These are phyloP conservation scores for Leptosomus discolor DNA, from an alignment of 2,113 vertebrate genomes.

Conservation along the genomic window DNA sequence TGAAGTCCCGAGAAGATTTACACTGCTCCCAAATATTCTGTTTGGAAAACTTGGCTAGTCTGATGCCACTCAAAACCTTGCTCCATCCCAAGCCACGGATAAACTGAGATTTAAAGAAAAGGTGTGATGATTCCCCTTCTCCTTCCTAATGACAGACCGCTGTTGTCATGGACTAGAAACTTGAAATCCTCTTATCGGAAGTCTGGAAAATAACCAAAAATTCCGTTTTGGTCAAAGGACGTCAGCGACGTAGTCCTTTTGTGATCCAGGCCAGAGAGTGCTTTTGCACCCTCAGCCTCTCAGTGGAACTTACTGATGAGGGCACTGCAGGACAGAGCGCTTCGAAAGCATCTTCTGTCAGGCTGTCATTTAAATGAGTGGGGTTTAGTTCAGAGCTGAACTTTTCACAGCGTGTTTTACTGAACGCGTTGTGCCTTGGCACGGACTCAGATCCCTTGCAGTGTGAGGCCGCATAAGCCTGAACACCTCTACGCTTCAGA, in stretches of 20 bases:
- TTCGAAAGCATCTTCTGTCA: background rate
- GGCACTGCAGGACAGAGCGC: slow-evolving; percentile 31
- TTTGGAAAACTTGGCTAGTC: background rate
- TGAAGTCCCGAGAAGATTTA: background rate
- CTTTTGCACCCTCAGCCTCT: background rate
- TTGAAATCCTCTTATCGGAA: background rate
- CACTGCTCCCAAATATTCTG: background rate
- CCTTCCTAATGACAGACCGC: background rate
- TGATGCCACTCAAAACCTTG: background rate
- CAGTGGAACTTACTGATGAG: background rate
- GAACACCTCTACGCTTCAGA: background rate
- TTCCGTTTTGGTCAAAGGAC: background rate
- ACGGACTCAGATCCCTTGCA: background rate
- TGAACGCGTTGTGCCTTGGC: background rate
- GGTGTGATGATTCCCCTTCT: background rate
- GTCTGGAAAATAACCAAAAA: background rate
- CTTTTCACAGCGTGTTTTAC: background rate
- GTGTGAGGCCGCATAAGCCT: background rate
- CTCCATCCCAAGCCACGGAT: background rate
- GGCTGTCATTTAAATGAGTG: background rate
- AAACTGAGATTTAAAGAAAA: background rate
- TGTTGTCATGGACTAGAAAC: background rate
- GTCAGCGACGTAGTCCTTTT: background rate
- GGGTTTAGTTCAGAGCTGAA: background rate
- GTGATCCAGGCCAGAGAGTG: background rate